phyloP scores from a whole-genome alignment of 2,797 vertebrate species.

The Sebastes cheni region DNA sequence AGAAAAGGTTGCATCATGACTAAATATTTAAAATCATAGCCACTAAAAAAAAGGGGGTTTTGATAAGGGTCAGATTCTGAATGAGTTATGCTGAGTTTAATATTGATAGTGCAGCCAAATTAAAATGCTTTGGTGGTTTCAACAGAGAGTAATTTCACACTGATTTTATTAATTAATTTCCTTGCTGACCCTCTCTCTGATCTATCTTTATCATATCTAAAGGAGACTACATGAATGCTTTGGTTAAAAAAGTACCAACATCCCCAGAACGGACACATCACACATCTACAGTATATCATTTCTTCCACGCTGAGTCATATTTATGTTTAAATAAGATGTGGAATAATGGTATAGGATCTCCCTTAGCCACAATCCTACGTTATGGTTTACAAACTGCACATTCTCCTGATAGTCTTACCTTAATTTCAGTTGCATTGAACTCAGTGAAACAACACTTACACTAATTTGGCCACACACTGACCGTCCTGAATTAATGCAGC shows the following conservation, averaged over 20 bases:
- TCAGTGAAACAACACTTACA: conserved; percentile 22
- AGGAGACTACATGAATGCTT: conserved; percentile 9
- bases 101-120: conserved; percentile 26
- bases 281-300: neutral
- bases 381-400: neutral
- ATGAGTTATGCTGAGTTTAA: conserved; percentile 19
- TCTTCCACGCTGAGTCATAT: neutral
- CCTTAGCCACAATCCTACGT: neutral
- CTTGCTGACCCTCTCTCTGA: conserved; percentile 34
- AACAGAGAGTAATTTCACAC: conserved; percentile 32
- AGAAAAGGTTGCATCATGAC: neutral
- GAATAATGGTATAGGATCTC: neutral
- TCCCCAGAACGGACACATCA: neutral
- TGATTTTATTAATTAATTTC: conserved; percentile 35
- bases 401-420: neutral
- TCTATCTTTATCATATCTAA: conserved; percentile 1
- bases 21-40: neutral
- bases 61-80: conserved; percentile 6
- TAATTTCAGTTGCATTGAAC: conserved; percentile 11
- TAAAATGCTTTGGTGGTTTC: conserved; percentile 29
- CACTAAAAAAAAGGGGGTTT: neutral
- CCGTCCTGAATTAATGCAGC: conserved; percentile 48
- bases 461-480: conserved; percentile 41
- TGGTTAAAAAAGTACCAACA: neutral
- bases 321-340: neutral